Percentiles rank a stretch among this genome's conserved stretches.
These are phyloP conservation scores for Dolichoris vasculosae DNA, from an alignment of 1,140 invertebrate genomes.

Conservation along the genomic window DNA sequence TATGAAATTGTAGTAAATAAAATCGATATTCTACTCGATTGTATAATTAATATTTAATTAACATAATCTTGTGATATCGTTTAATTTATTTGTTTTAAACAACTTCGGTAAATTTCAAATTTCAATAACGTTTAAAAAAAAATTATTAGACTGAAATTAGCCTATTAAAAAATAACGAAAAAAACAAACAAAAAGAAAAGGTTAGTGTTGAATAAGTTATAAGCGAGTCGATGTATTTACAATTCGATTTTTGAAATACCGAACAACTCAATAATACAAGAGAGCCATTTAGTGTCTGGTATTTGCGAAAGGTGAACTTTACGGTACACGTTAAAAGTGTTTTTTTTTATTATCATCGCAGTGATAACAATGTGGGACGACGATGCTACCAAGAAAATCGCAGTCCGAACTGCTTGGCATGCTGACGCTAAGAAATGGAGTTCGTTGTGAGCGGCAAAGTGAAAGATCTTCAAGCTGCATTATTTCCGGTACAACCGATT, in stretches of 20 bases:
- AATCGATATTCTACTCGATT: too few relatives aligned
- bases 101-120: background rate
- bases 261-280: background rate
- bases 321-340: background rate
- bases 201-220: background rate
- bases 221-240: background rate
- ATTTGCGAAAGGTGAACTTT: background rate
- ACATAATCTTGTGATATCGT: background rate
- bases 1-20: too few relatives aligned
- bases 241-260: background rate
- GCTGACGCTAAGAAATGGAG: conserved; percentile 55
- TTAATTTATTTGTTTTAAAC: background rate
- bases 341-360: conserved; percentile 22
- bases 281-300: background rate
- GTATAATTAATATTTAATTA: too few relatives aligned
- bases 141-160: background rate
- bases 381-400: conserved; percentile 47
- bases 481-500: conserved; percentile 75
- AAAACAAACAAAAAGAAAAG: background rate
- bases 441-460: conserved; percentile 69
- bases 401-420: conserved; percentile 44
- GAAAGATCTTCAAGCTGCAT: conserved; percentile 76
- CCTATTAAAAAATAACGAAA: background rate
- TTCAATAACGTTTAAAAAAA: background rate
- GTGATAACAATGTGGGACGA: conserved; percentile 44